These are phyloP conservation scores for Polymixis flavicincta DNA, from an alignment of 2,888 invertebrate species.

Conservation along the genomic window DNA sequence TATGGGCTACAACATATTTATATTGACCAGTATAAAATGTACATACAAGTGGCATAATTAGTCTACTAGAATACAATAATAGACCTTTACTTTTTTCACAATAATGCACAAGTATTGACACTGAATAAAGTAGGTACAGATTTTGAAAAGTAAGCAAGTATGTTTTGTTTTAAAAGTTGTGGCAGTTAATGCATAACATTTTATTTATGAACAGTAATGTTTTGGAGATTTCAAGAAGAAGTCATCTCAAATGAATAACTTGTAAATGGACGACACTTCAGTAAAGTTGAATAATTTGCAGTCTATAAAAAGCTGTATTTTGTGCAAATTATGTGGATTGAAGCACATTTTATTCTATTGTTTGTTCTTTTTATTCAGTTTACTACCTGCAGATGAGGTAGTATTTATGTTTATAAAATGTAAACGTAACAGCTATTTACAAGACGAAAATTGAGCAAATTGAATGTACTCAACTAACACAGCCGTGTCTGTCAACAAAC, in stretches of 20 bases:
- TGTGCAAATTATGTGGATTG: neutral
- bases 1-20: neutral
- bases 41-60: neutral
- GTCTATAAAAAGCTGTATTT: neutral
- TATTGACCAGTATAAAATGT: neutral
- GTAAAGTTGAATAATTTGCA: neutral
- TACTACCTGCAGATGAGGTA: neutral
- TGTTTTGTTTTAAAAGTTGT: neutral
- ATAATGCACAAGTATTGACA: neutral
- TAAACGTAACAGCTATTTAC: neutral
- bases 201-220: neutral
- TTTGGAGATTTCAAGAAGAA: neutral
- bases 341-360: neutral
- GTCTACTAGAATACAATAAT: neutral
- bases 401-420: neutral
- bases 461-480: neutral
- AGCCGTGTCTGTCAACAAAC: neutral
- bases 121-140: neutral
- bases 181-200: neutral
- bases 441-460: too few species aligned
- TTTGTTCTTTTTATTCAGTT: conserved; percentile 7
- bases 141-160: neutral
- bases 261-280: neutral
- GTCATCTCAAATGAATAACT: conserved; percentile 2
- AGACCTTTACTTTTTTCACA: neutral